Conservation (phyloP, 2,113 vertebrate species). For the Tichodroma muraria region DNA sequence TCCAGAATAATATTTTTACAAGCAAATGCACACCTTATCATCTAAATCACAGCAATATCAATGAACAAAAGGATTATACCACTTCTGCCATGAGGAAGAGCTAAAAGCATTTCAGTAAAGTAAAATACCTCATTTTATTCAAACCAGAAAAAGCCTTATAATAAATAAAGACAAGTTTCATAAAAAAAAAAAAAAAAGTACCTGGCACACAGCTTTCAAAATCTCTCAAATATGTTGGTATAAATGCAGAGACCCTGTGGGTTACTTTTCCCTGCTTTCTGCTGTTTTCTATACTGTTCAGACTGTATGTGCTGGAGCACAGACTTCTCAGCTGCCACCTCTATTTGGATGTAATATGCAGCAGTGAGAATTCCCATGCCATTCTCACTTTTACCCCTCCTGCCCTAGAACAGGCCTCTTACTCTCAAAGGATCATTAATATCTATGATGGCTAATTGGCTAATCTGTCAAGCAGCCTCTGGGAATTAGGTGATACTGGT, state of each 20-base stretch:
- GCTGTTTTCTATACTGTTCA: neutral
- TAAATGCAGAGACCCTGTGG: neutral
- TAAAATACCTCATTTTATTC: neutral
- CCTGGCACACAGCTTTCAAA: neutral
- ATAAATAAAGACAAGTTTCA: neutral
- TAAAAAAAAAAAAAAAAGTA: neutral
- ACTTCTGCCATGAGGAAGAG: neutral
- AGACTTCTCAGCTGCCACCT: neutral
- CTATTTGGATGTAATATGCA: neutral
- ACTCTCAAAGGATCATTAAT: neutral
- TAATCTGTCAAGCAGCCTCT: neutral
- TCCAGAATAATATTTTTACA: neutral
- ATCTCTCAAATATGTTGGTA: neutral
- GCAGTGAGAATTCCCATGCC: neutral
- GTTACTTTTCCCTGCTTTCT: neutral
- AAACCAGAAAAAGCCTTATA: neutral
- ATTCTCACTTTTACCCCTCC: neutral
- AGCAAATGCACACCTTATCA: neutral
- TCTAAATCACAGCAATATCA: neutral
- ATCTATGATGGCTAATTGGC: neutral
- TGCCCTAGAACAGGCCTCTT: neutral
- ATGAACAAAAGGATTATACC: neutral
- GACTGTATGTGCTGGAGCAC: neutral
- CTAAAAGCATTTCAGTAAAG: neutral
- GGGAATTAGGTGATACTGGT: neutral